Evolutionary conservation across 2,888 invertebrate genomes (phyloP).

Genomic region (Elegia similella): DNA sequence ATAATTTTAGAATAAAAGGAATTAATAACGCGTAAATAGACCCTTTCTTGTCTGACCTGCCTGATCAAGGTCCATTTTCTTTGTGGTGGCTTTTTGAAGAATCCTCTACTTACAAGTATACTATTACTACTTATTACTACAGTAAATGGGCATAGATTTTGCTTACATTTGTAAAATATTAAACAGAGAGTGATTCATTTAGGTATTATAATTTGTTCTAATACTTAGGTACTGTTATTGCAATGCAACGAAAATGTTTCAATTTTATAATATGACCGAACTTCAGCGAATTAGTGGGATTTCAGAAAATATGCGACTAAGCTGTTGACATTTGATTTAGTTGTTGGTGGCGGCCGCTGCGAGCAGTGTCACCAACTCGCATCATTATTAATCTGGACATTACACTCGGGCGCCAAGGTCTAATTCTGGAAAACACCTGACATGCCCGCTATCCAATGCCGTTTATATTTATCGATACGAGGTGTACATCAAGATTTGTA

Average conservation of each 20-base stretch:
- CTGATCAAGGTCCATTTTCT: too few relatives aligned
- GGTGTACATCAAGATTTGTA: neutral
- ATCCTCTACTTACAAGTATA: too few relatives aligned
- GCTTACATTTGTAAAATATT: too few relatives aligned
- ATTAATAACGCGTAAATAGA: too few relatives aligned
- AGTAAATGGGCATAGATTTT: too few relatives aligned
- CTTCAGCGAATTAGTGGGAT: neutral
- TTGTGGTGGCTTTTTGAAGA: too few relatives aligned
- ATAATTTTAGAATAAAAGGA: too few relatives aligned
- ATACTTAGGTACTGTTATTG: too few relatives aligned
- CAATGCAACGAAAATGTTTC: neutral
- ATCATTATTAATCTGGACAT: conserved; percentile 43
- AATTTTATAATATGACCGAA: neutral
- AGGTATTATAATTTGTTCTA: neutral
- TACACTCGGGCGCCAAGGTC: conserved; percentile 41
- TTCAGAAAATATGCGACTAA: conserved; percentile 9
- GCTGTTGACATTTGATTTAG: conserved; percentile 30
- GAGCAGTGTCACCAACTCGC: conserved; percentile 35
- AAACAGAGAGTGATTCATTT: neutral
- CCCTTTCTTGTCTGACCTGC: too few relatives aligned
- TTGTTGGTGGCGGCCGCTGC: conserved; percentile 27
- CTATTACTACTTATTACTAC: too few relatives aligned
- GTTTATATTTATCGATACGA: conserved; percentile 28
- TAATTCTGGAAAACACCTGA: conserved; percentile 50
- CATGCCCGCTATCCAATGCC: conserved; percentile 35